A percentile compares a stretch with the other conserved stretches of the same genome.
Conservation (phyloP, 2,888 invertebrate species). For the Stenichneumon culpator region DNA sequence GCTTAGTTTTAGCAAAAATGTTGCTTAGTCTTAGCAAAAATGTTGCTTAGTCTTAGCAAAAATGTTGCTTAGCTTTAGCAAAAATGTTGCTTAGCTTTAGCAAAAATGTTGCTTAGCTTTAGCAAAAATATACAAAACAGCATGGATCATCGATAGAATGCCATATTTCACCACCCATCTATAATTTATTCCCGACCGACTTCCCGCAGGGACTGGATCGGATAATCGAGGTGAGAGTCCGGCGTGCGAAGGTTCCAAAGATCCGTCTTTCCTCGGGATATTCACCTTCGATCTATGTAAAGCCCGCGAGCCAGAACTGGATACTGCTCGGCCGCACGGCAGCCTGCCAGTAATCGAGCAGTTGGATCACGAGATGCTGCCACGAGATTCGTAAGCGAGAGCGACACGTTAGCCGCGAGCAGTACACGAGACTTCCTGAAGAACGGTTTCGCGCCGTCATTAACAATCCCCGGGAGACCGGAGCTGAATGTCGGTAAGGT, state of each 20-base stretch:
- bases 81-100: too few species aligned
- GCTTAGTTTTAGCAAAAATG: too few species aligned
- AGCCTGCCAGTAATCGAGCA: not conserved
- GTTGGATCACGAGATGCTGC: constrained; percentile 5
- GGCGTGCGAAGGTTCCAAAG: not conserved
- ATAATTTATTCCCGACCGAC: not conserved
- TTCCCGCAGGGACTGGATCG: not conserved
- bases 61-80: too few species aligned
- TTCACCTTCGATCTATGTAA: constrained; percentile 1
- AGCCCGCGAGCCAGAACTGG: constrained; percentile 1
- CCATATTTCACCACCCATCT: not conserved
- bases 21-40: too few species aligned
- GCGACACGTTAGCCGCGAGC: not conserved
- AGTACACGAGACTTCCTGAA: not conserved
- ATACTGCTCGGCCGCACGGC: not conserved
- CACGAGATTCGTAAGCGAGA: not conserved
- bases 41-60: too few species aligned
- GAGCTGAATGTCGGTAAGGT: constrained; percentile 4
- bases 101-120: too few species aligned
- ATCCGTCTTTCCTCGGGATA: not conserved
- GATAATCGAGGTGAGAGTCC: not conserved
- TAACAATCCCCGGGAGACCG: not conserved
- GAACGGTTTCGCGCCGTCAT: constrained; percentile 1
- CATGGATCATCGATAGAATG: not conserved
- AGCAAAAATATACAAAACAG: too few species aligned